Conservation (phyloP, 2,888 invertebrate species). For the Trachelus stipa region DNA sequence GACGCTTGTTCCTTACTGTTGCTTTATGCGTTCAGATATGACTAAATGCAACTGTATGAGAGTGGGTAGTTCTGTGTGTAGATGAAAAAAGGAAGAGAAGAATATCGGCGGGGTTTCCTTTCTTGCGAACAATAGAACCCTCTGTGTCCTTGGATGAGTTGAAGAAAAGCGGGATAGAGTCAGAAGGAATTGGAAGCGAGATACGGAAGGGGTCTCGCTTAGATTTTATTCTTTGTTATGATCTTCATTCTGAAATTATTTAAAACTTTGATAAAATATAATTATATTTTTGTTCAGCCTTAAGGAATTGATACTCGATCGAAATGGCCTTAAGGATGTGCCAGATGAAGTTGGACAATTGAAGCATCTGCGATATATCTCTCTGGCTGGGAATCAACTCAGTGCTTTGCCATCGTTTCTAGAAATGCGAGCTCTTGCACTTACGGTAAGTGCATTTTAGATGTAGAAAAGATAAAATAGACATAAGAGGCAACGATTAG, state of each 20-base stretch:
- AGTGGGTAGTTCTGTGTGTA: not conserved
- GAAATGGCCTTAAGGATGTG: conserved; percentile 77
- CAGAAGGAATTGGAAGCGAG: not conserved
- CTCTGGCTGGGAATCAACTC: conserved; percentile 71
- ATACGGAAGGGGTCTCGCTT: not conserved
- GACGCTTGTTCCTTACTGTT: not conserved
- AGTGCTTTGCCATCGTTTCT: conserved; percentile 66
- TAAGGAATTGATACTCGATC: conserved; percentile 78
- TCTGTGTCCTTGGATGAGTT: not conserved
- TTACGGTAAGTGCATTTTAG: conserved; percentile 66
- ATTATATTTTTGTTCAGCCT: conserved; percentile 69
- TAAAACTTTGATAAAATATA: not conserved
- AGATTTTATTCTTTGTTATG: not conserved
- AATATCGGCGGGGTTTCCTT: not conserved
- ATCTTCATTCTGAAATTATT: not conserved
- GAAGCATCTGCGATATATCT: conserved; percentile 72
- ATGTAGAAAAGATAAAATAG: no score
- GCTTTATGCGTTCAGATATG: not conserved
- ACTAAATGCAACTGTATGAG: not conserved
- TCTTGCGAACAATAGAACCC: not conserved
- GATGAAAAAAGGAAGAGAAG: not conserved
- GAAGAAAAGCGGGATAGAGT: not conserved
- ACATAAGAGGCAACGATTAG: not conserved
- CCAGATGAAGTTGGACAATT: conserved; percentile 73
- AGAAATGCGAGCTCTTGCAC: conserved; percentile 71